A percentile compares a stretch with the other conserved stretches of the same genome.
Evolutionary conservation across 2,113 vertebrate genomes (phyloP).

Genomic region (Lipotes vexillifer): DNA sequence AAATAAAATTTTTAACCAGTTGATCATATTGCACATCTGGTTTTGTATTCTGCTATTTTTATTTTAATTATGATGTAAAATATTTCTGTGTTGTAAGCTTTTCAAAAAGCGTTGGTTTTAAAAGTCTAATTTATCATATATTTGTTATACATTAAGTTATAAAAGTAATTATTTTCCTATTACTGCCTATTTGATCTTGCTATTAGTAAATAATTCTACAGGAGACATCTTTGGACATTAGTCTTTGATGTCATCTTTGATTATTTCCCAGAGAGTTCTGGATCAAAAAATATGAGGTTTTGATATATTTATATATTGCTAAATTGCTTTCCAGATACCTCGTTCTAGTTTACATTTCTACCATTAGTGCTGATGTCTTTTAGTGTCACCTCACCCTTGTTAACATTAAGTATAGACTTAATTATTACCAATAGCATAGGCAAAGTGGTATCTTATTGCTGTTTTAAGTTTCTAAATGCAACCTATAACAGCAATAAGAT

Average conservation of each 20-base stretch:
- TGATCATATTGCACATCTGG: background rate
- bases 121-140: background rate
- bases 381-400: background rate
- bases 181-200: background rate
- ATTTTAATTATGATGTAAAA: background rate
- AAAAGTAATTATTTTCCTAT: background rate
- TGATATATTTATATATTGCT: background rate
- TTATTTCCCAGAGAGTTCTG: background rate
- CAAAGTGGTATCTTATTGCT: background rate
- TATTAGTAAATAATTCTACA: background rate
- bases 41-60: background rate
- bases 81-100: background rate
- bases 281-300: background rate
- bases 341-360: background rate
- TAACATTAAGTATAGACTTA: background rate
- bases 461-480: background rate
- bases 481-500: background rate
- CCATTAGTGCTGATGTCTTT: background rate
- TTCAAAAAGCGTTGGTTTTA: background rate
- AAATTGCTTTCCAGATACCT: background rate
- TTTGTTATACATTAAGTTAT: too few species aligned
- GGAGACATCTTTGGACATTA: background rate
- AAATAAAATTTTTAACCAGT: background rate
- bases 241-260: background rate
- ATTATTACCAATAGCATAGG: background rate